phyloP scores from a whole-genome alignment of 2,113 vertebrate genomes.

The Xiphorhynchus elegans region DNA sequence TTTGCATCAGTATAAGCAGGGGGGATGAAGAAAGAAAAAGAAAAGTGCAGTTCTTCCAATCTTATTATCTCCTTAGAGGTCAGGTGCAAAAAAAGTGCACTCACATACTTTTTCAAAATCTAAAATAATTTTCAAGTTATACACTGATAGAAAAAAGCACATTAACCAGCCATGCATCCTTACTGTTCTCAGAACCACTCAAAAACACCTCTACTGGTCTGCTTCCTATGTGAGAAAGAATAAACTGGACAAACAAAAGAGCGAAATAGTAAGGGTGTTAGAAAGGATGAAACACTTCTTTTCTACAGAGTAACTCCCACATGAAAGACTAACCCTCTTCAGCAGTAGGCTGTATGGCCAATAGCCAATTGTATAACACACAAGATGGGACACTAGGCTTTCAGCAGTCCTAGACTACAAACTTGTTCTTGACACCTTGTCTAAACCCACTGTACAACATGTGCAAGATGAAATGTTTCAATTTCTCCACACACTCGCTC shows the following conservation, averaged over 20 bases:
- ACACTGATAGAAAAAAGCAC: not conserved
- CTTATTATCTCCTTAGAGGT: not conserved
- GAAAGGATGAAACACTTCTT: not conserved
- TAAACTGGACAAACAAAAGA: not conserved
- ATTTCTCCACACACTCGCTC: not conserved
- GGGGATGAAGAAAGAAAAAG: no score
- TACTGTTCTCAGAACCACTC: not conserved
- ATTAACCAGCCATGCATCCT: not conserved
- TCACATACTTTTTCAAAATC: not conserved
- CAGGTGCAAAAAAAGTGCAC: not conserved
- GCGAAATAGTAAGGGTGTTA: accelerated
- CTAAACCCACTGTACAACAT: not conserved
- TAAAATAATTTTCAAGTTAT: not conserved
- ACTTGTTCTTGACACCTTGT: not conserved
- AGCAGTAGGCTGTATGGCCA: not conserved
- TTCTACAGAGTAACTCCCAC: not conserved
- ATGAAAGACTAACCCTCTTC: not conserved
- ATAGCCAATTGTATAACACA: accelerated
- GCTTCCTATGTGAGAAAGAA: not conserved
- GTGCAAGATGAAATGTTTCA: not conserved
- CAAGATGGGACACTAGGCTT: not conserved
- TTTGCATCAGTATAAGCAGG: not conserved
- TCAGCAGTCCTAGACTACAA: not conserved
- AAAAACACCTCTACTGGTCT: not conserved
- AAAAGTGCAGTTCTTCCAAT: not conserved